phyloP scores from a whole-genome alignment of 2,888 invertebrate genomes.

The Cataglyphis livida region DNA sequence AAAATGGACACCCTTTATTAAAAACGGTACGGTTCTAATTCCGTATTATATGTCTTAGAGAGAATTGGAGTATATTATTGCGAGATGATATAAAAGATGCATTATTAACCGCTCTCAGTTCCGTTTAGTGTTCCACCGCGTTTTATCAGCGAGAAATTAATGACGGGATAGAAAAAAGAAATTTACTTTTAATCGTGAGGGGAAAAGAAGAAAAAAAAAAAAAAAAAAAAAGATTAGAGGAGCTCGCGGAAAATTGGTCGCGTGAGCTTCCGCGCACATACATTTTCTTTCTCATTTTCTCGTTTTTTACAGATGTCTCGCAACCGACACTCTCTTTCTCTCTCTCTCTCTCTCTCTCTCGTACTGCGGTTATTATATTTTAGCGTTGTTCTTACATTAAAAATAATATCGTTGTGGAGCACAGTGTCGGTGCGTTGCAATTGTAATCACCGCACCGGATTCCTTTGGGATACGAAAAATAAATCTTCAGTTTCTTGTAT shows the following conservation, averaged over 20 bases:
- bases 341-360: not conserved
- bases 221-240: constrained; percentile 19
- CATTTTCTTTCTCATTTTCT: constrained; percentile 11
- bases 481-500: not conserved
- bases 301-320: not conserved
- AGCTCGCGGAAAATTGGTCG: not conserved
- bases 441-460: not conserved
- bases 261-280: constrained; percentile 1
- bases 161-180: constrained; percentile 19
- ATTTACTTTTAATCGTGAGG: constrained; percentile 34
- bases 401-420: constrained; percentile 1
- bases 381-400: constrained; percentile 1
- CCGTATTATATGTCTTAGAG: not conserved
- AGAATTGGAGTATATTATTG: not conserved
- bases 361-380: not conserved
- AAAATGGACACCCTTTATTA: not conserved
- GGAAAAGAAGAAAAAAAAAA: not conserved
- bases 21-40: not conserved
- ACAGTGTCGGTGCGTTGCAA: not conserved
- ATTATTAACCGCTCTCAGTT: constrained; percentile 35
- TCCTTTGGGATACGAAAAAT: not conserved
- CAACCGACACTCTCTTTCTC: not conserved
- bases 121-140: constrained; percentile 15
- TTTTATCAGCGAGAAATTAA: constrained; percentile 43
- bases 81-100: not conserved